phyloP scores from a whole-genome alignment of 2,797 vertebrate species.

The Enteromius treurensis region DNA sequence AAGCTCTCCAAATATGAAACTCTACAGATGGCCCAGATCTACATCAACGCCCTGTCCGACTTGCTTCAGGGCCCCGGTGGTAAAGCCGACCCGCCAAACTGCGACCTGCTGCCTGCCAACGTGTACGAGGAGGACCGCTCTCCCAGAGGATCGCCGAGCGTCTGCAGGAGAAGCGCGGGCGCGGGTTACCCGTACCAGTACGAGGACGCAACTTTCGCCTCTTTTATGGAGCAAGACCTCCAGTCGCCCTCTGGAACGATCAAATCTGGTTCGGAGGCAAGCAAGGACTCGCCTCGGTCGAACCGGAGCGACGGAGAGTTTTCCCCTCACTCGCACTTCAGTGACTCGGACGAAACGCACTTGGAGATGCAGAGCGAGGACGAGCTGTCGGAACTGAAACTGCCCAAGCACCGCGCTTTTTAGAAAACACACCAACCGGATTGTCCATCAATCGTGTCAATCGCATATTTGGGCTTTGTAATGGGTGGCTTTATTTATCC shows the following conservation, averaged over 20 bases:
- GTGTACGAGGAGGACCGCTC: slow-evolving; percentile 63
- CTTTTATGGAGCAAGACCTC: slow-evolving; percentile 80
- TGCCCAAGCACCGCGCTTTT: slow-evolving; percentile 67
- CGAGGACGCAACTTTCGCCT: slow-evolving; percentile 76
- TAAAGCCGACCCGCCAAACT: slow-evolving; percentile 68
- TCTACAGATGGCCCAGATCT: slow-evolving; percentile 97
- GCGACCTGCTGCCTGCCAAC: slow-evolving; percentile 63
- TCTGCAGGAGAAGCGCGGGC: slow-evolving; percentile 65
- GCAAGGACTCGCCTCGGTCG: slow-evolving; percentile 86
- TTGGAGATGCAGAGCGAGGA: slow-evolving; percentile 82
- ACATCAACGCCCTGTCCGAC: slow-evolving; percentile 94
- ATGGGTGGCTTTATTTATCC: slow-evolving; percentile 56
- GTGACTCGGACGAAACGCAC: slow-evolving; percentile 93
- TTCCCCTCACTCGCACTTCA: slow-evolving; percentile 94
- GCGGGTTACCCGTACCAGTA: slow-evolving; percentile 80
- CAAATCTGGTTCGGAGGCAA: slow-evolving; percentile 71
- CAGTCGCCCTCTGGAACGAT: slow-evolving; percentile 75
- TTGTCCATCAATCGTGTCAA: slow-evolving; percentile 70
- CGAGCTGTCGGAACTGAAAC: slow-evolving; percentile 78
- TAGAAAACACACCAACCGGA: slow-evolving; percentile 56
- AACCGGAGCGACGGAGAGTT: slow-evolving; percentile 96
- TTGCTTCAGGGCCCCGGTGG: slow-evolving; percentile 80
- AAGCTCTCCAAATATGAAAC: slow-evolving; percentile 98
- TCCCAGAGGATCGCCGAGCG: slow-evolving; percentile 60
- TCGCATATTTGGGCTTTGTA: slow-evolving; percentile 57